Conservation (phyloP, 2,888 invertebrate species). For the Lasioglossum villosulum region DNA sequence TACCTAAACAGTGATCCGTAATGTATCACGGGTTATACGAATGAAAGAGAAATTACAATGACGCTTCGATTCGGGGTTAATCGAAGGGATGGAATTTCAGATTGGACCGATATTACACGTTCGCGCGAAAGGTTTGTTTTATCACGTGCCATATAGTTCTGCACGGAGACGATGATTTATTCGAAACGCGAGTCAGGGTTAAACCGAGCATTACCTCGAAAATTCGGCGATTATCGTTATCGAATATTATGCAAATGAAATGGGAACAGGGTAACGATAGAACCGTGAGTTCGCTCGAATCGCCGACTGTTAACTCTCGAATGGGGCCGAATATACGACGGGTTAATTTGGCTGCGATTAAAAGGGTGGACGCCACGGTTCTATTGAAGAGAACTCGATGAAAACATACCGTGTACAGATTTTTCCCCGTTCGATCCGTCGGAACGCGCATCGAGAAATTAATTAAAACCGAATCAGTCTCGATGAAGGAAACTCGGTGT, state of each 20-base stretch:
- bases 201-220: neutral
- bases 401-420: neutral
- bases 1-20: neutral
- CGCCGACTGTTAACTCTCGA: neutral
- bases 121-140: neutral
- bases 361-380: neutral
- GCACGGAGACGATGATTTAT: neutral
- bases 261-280: conserved; percentile 2
- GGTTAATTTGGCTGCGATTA: neutral
- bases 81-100: neutral
- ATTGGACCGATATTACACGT: neutral
- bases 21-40: neutral
- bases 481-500: neutral
- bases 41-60: neutral
- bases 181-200: neutral
- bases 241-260: conserved; percentile 18
- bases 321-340: neutral
- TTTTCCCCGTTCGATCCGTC: neutral
- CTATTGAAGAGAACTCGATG: neutral
- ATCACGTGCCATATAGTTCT: neutral
- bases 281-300: neutral
- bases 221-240: conserved; percentile 10
- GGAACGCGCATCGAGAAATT: neutral
- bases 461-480: neutral
- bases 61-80: neutral